These are phyloP conservation scores for Pseudochromis fuscus DNA, from an alignment of 2,797 vertebrate genomes.

Conservation along the genomic window DNA sequence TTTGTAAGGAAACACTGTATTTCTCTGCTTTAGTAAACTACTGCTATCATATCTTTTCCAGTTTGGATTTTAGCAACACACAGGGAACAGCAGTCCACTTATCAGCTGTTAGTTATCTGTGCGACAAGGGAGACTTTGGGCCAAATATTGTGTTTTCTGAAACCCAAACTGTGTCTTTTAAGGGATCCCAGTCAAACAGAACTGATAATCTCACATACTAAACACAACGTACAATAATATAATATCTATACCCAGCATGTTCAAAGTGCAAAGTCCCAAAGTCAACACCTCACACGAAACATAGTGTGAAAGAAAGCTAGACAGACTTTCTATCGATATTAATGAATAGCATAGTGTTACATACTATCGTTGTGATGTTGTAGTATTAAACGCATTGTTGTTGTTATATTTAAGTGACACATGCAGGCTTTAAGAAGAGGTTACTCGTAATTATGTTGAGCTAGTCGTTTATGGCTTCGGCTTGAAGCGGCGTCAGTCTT, in stretches of 20 bases:
- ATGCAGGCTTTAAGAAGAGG: no score
- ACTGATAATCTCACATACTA: background rate
- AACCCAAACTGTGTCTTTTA: background rate
- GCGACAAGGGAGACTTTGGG: no score
- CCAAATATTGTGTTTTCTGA: background rate
- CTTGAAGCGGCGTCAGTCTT: accelerated
- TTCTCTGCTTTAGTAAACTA: background rate
- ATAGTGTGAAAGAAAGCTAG: no score
- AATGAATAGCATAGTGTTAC: no score
- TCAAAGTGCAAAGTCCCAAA: background rate
- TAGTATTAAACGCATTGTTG: no score
- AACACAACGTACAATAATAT: no score
- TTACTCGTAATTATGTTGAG: background rate
- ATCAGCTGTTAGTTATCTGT: background rate
- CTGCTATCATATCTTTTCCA: slow-evolving; percentile 1
- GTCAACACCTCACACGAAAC: no score
- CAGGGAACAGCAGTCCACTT: background rate
- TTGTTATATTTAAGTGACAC: no score
- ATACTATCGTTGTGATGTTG: no score
- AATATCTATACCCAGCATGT: no score
- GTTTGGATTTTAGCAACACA: slow-evolving; percentile 2
- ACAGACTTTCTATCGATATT: no score
- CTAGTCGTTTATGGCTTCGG: background rate
- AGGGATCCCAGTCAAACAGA: background rate
- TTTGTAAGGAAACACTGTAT: background rate